Conservation (phyloP, 2,797 vertebrate species). For the Anisognathus igniventris region DNA sequence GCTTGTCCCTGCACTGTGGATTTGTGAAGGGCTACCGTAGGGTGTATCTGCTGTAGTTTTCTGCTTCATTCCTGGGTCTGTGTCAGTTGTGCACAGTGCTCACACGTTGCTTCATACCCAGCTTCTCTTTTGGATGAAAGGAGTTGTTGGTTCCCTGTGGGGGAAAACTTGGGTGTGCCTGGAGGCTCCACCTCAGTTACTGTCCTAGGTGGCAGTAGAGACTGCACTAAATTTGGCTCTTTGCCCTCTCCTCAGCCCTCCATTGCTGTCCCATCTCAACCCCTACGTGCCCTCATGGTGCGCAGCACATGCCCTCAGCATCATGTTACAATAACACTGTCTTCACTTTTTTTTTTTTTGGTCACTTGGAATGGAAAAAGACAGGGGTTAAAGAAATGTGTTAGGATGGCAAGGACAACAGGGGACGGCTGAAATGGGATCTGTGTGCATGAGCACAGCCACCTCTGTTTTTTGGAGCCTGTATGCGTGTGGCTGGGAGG, state of each 20-base stretch:
- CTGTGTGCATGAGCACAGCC: background rate
- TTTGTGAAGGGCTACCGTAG: background rate
- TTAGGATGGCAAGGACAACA: background rate
- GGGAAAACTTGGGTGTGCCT: background rate
- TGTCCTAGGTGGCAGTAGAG: background rate
- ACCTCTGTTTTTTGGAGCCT: background rate
- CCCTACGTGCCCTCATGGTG: background rate
- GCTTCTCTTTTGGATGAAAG: background rate
- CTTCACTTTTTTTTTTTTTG: background rate
- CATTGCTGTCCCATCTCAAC: background rate
- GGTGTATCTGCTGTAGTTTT: background rate
- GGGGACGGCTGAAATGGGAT: background rate
- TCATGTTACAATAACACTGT: background rate
- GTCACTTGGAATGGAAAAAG: slow-evolving; percentile 18
- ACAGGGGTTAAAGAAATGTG: background rate
- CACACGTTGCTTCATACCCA: rapidly evolving
- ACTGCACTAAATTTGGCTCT: background rate
- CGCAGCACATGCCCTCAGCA: background rate
- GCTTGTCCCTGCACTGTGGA: background rate
- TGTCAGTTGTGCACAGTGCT: background rate
- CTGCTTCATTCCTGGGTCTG: background rate
- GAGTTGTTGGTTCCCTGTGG: background rate
- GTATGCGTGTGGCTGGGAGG: rapidly evolving
- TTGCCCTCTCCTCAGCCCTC: background rate
- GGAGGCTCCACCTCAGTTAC: background rate